Base-by-base conservation (phyloP, 2,888 invertebrate genomes). In the Aphelenchoides bicaudatus region DNA sequence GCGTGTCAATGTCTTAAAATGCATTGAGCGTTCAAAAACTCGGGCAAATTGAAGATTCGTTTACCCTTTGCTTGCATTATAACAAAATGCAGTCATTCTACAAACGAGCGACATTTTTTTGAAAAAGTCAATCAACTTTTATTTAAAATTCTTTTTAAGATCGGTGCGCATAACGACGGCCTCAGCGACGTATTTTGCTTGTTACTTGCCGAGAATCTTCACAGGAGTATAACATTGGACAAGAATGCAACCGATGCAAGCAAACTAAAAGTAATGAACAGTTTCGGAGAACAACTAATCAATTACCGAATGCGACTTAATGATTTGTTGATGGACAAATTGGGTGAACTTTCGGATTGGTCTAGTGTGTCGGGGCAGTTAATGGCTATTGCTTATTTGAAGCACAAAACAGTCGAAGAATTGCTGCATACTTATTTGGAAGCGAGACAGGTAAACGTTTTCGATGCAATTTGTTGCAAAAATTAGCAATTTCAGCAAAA, bases 161-260 rank as follows among this genome's bases (percentile, higher is more conserved):
- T 43, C 43, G 43, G n/a, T 10, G 8, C 23, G 16, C 21, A 27
- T 27, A 58, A 58, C 13, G 74, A 75, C 30, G 68, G 67, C 6
- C 52, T 76, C n/a, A 63, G 66, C 29, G 72, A 72, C 47, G 72
- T 68, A 2, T 74, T 73, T 31, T 63, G 63, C 19, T 65, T 76
- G n/a, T 58, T 70, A 5, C 60, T 76, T 46, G 66, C 73, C 5
- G 75, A 76, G 43, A 65, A 68, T 49, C 55, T 76, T 1, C 72
- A 75, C 43, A 68, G 72, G 16, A 56, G 58, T n/a, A 56, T 74
- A 6, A 52, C 63, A 28, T 58, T 70, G 19, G 67, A 71, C 39
- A 64, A 66, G 60, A 60, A 31, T 6, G 23, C 27, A 28, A 13
- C 23, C 4, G 25, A 49, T 19, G 28, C 28, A 10, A n/a, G n/a